Conservation (phyloP, 1,140 invertebrate genomes). For the Calephelis nemesis region DNA sequence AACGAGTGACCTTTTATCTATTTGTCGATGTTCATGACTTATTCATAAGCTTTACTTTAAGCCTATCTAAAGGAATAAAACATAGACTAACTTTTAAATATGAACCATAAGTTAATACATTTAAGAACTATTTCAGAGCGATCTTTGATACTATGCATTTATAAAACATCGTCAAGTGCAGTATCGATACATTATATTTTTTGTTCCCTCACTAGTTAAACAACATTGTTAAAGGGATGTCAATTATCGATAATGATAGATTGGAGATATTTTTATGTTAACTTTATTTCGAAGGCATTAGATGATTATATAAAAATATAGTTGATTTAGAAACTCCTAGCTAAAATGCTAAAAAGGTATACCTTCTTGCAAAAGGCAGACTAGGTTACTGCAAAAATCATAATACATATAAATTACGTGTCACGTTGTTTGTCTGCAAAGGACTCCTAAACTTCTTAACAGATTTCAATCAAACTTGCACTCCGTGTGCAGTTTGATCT, state of each 20-base stretch:
- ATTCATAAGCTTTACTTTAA: conserved; percentile 68
- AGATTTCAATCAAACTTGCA: no score
- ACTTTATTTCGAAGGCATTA: conserved; percentile 15
- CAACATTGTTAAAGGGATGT: conserved; percentile 58
- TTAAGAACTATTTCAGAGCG: not conserved
- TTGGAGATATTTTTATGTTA: conserved; percentile 29
- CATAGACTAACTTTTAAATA: conserved; percentile 28
- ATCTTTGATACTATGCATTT: conserved; percentile 44
- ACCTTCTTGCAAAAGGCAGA: no score
- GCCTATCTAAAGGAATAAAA: conserved; percentile 24
- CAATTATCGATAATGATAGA: conserved; percentile 69
- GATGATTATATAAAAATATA: conserved; percentile 1
- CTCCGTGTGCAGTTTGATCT: no score
- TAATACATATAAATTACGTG: no score
- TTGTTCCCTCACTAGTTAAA: conserved; percentile 48
- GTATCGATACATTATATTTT: conserved; percentile 67
- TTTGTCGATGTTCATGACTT: conserved; percentile 68
- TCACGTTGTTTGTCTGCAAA: no score
- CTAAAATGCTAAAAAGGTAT: not conserved
- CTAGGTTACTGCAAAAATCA: no score
- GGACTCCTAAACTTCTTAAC: no score
- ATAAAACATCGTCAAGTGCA: conserved; percentile 50
- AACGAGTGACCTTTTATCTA: conserved; percentile 68
- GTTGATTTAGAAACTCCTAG: not conserved
- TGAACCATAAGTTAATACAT: not conserved